Percentiles rank a stretch among this genome's conserved stretches.
These are phyloP conservation scores for Encarsia formosa DNA, from an alignment of 2,888 invertebrate species.

Conservation along the genomic window DNA sequence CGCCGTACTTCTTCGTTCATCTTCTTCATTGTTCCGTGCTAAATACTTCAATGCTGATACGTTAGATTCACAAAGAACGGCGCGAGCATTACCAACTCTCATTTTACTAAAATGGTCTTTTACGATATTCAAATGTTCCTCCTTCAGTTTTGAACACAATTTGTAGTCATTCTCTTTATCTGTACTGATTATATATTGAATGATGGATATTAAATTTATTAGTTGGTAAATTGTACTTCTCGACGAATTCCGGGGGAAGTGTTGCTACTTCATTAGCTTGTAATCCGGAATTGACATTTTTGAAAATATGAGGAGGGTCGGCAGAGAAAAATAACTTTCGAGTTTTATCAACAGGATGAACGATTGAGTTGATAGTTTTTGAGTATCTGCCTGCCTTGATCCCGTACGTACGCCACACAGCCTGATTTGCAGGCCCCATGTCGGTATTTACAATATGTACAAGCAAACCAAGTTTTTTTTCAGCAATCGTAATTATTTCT, in stretches of 20 bases:
- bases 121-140: constrained; percentile 1
- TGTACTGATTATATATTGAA: constrained; percentile 6
- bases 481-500: constrained; percentile 27
- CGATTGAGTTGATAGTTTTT: constrained; percentile 12
- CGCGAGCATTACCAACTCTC: constrained; percentile 10
- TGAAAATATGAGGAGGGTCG: constrained; percentile 19
- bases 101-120: constrained; percentile 19
- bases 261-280: constrained; percentile 8
- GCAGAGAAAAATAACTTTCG: constrained; percentile 14
- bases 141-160: constrained; percentile 17
- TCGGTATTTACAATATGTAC: constrained; percentile 18
- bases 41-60: constrained; percentile 3
- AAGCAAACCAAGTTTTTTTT: constrained; percentile 14
- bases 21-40: neutral
- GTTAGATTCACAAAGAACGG: neutral
- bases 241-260: constrained; percentile 3
- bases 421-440: constrained; percentile 21
- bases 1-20: neutral
- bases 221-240: constrained; percentile 11
- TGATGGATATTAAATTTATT: constrained; percentile 1
- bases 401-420: constrained; percentile 17
- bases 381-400: constrained; percentile 7
- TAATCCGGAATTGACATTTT: constrained; percentile 20
- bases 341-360: constrained; percentile 26
- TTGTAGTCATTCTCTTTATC: constrained; percentile 17